These are phyloP conservation scores for Terrapene triunguis DNA, from an alignment of 2,113 vertebrate genomes.

Conservation along the genomic window DNA sequence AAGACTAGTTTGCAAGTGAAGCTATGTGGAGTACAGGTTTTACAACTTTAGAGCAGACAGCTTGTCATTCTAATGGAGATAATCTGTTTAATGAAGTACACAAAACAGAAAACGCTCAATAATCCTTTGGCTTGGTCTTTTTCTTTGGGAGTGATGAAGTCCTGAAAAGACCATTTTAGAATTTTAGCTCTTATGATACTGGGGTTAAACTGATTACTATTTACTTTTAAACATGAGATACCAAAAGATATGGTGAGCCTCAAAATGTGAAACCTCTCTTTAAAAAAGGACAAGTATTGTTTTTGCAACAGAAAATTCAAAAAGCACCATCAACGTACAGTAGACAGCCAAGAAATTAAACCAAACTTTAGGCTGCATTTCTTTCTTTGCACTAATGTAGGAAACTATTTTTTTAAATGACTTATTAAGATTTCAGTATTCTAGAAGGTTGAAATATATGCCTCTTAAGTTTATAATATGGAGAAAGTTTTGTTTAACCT, in stretches of 20 bases:
- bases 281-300: neutral
- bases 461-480: neutral
- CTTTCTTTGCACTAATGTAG: neutral
- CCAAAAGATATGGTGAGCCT: neutral
- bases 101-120: neutral
- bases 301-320: neutral
- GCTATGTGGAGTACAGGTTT: constrained; percentile 13
- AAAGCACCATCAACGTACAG: neutral
- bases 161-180: neutral
- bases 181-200: neutral
- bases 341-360: neutral
- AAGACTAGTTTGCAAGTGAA: constrained; percentile 17
- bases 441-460: neutral
- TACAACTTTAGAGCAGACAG: neutral
- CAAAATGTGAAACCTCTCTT: neutral
- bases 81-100: neutral
- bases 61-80: constrained; percentile 23
- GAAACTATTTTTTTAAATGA: neutral
- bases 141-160: neutral
- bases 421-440: neutral
- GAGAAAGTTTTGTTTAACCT: neutral
- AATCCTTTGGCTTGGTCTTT: constrained; percentile 1
- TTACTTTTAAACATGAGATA: neutral
- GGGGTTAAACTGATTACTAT: neutral
- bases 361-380: neutral